Percentiles rank a stretch among this genome's conserved stretches.
Evolutionary conservation across 1,140 invertebrate species (phyloP).

Genomic region (Sycophila sp.): DNA sequence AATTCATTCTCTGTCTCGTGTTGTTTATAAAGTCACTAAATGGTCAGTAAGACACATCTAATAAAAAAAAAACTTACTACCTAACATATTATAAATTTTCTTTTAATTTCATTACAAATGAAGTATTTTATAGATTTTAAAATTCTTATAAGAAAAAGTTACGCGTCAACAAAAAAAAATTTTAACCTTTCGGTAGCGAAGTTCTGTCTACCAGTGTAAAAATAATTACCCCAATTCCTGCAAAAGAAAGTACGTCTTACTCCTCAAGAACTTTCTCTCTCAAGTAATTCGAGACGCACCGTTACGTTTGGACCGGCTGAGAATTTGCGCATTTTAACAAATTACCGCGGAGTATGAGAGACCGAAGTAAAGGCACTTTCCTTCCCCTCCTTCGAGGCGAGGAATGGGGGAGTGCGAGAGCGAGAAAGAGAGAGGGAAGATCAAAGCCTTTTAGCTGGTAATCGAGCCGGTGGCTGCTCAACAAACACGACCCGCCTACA

Average conservation of each 20-base stretch:
- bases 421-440: background rate
- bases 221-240: background rate
- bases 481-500: background rate
- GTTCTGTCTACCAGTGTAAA: too few relatives aligned
- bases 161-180: constrained; percentile 42
- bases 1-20: too few relatives aligned
- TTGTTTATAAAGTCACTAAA: too few relatives aligned
- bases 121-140: too few relatives aligned
- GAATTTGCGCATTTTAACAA: constrained; percentile 62
- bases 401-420: background rate
- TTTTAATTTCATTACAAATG: too few relatives aligned
- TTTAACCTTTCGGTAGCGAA: too few relatives aligned
- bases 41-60: too few relatives aligned
- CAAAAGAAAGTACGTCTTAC: constrained; percentile 17
- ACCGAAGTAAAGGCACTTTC: constrained; percentile 34
- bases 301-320: constrained; percentile 18
- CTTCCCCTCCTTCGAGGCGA: constrained; percentile 40
- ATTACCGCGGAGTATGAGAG: constrained; percentile 52
- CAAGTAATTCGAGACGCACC: background rate
- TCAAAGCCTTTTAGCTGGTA: background rate
- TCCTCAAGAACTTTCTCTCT: background rate
- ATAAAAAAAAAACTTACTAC: too few relatives aligned
- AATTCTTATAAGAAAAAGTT: constrained; percentile 44
- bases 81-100: too few relatives aligned
- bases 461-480: background rate